Percentiles rank a stretch among this genome's conserved stretches.
Conservation (phyloP, 2,797 vertebrate species). For the Gadopsis marmoratus region DNA sequence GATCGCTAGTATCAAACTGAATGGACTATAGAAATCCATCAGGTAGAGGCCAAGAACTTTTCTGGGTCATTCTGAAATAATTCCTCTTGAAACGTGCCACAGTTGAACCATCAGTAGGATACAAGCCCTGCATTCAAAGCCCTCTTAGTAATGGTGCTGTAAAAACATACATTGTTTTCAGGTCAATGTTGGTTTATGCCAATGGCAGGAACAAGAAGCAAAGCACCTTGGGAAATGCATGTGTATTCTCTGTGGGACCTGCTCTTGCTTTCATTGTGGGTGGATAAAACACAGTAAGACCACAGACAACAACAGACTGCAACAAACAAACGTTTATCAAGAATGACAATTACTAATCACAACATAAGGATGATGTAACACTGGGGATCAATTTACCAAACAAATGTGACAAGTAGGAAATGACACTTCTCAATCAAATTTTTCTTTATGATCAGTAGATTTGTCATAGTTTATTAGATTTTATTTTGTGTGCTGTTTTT, state of each 20-base stretch:
- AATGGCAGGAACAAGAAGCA: constrained; percentile 34
- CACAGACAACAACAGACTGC: neutral
- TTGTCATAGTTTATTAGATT: neutral
- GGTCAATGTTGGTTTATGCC: constrained; percentile 30
- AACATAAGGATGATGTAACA: neutral
- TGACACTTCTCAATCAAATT: neutral
- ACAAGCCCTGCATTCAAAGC: constrained; percentile 9
- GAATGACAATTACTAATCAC: neutral
- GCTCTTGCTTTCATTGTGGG: constrained; percentile 15
- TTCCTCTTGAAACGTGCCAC: neutral
- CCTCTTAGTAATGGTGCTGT: neutral
- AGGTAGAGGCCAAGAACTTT: neutral
- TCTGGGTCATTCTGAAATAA: neutral
- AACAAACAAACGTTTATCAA: constrained; percentile 11
- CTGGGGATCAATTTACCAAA: neutral
- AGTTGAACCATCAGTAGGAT: neutral
- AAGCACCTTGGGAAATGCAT: constrained; percentile 35
- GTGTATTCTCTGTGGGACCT: constrained; percentile 20
- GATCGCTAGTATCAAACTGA: neutral
- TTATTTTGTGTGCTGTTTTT: neutral
- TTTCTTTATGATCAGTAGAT: neutral
- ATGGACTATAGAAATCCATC: neutral
- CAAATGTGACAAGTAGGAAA: constrained; percentile 2
- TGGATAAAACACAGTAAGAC: constrained; percentile 14
- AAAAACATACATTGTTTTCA: constrained; percentile 25